Conservation (phyloP, 2,888 invertebrate species). For the Arge pagana region DNA sequence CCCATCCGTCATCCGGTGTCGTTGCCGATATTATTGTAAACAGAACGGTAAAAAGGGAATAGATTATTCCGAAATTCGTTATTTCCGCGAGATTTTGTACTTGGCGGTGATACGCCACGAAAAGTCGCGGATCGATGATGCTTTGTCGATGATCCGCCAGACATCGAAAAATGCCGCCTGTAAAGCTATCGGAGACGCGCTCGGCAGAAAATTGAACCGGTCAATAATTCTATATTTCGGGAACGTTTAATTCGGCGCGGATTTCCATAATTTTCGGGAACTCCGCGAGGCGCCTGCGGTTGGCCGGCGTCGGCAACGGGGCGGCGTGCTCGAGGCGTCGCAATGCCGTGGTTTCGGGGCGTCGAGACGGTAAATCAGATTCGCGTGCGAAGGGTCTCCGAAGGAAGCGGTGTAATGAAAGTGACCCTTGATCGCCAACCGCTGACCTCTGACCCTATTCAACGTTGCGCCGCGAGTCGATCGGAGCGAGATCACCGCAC, state of each 20-base stretch:
- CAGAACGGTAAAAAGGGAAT: too few relatives aligned
- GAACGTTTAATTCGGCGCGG: constrained; percentile 13
- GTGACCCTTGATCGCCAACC: constrained; percentile 21
- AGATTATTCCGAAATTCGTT: constrained; percentile 15
- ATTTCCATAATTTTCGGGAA: constrained; percentile 15
- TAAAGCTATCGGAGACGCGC: too few relatives aligned
- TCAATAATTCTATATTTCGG: constrained; percentile 1
- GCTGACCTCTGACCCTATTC: constrained; percentile 24
- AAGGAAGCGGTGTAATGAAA: constrained; percentile 26
- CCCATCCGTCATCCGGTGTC: too few relatives aligned
- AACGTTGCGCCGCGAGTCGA: constrained; percentile 4
- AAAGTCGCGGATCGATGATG: too few relatives aligned
- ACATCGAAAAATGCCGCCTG: too few relatives aligned
- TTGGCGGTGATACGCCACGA: too few relatives aligned
- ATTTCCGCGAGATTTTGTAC: too few relatives aligned
- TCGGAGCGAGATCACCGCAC: too few relatives aligned
- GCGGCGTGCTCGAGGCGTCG: constrained; percentile 9
- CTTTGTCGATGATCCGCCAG: too few relatives aligned
- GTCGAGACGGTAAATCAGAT: constrained; percentile 26
- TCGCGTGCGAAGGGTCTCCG: constrained; percentile 22
- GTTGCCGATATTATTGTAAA: too few relatives aligned
- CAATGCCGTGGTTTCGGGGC: constrained; percentile 16
- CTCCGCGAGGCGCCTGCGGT: constrained; percentile 11
- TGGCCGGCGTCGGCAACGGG: background rate
- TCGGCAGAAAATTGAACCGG: background rate